Percentiles rank a stretch among this genome's conserved stretches.
phyloP scores from a whole-genome alignment of 2,797 vertebrate genomes.

The Aselliscus stoliczkanus region DNA sequence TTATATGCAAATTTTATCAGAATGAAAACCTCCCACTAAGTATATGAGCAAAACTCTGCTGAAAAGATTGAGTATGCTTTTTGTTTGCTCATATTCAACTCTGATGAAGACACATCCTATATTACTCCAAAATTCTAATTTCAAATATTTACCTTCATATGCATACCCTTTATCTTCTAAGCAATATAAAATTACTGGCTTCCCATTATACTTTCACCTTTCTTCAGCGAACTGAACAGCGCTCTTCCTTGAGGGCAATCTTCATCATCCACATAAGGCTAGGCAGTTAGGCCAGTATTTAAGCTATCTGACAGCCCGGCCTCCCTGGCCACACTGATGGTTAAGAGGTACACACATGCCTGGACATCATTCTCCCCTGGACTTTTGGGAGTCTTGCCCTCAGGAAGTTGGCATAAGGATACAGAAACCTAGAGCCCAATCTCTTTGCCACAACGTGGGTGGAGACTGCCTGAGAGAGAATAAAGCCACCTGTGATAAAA shows the following conservation, averaged over 20 bases:
- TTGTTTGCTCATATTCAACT: not conserved
- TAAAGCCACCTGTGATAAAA: not conserved
- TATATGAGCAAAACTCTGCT: not conserved
- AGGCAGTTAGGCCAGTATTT: not conserved
- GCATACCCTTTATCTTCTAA: not conserved
- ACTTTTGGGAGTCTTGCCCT: not conserved
- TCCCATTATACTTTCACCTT: not conserved
- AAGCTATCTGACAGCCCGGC: not conserved
- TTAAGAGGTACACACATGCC: not conserved
- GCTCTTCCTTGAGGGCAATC: not conserved
- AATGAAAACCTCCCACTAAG: not conserved
- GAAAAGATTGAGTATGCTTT: not conserved
- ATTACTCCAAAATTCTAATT: not conserved
- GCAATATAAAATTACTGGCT: not conserved
- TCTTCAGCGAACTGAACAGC: not conserved
- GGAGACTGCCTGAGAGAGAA: not conserved
- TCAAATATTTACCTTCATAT: slow-evolving; percentile 4
- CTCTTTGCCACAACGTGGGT: not conserved
- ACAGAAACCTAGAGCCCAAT: not conserved
- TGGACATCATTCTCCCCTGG: not conserved
- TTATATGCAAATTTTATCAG: not conserved
- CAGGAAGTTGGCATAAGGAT: not conserved
- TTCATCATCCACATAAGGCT: not conserved
- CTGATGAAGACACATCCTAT: not conserved
- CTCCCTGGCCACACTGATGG: not conserved